A percentile compares a stretch with the other conserved stretches of the same genome.
These are phyloP conservation scores for Chauna torquata DNA, from an alignment of 2,113 vertebrate genomes.

Conservation along the genomic window DNA sequence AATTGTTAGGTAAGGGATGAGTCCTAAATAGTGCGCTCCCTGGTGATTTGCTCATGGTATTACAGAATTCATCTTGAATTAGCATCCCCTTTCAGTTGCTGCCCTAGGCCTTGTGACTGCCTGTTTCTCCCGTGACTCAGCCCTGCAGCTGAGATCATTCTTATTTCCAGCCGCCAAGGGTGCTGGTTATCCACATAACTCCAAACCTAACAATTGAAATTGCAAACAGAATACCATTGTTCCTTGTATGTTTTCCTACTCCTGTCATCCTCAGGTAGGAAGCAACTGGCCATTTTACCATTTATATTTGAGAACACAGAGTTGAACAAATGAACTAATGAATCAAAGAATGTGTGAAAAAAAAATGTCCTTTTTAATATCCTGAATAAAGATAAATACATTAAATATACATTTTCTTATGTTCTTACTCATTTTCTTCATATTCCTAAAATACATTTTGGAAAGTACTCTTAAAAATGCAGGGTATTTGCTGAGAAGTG, in stretches of 20 bases:
- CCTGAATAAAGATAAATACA: neutral
- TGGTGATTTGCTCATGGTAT: neutral
- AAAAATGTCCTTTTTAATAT: neutral
- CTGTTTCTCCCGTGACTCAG: neutral
- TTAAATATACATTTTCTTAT: neutral
- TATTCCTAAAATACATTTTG: neutral
- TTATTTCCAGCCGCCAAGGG: neutral
- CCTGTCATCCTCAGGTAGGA: neutral
- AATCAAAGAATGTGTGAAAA: neutral
- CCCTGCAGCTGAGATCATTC: neutral
- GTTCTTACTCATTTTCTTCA: neutral
- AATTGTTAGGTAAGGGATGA: neutral
- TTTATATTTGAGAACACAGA: neutral
- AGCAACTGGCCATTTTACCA: neutral
- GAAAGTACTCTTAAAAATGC: neutral
- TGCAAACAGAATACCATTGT: neutral
- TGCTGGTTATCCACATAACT: neutral
- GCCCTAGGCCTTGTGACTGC: neutral
- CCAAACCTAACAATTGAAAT: neutral
- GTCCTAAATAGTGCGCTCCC: neutral
- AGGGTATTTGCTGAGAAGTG: neutral
- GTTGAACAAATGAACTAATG: neutral
- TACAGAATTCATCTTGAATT: slow-evolving; percentile 6
- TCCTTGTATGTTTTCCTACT: neutral
- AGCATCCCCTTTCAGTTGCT: neutral